Evolutionary conservation across 2,797 vertebrate species (phyloP).

Genomic region (Poeciliopsis infans): DNA sequence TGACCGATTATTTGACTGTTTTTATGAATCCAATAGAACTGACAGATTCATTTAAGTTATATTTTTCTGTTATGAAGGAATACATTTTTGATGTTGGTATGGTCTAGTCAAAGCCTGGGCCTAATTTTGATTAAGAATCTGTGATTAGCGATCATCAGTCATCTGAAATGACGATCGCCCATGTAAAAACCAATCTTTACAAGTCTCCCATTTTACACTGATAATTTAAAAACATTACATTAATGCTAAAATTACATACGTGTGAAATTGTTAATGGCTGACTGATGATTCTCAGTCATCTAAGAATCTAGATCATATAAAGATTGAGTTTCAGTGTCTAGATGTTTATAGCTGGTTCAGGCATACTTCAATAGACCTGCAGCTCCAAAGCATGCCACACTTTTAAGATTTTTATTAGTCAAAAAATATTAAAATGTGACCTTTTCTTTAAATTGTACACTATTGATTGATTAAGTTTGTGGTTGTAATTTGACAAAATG

Average conservation of each 20-base stretch:
- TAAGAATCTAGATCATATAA: too few relatives aligned
- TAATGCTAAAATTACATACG: slow-evolving; percentile 82
- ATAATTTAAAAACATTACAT: slow-evolving; percentile 72
- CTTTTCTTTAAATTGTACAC: neutral
- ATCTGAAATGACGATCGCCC: too few relatives aligned
- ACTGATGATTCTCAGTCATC: too few relatives aligned
- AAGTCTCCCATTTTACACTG: slow-evolving; percentile 58
- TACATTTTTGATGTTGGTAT: neutral
- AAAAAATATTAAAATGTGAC: neutral
- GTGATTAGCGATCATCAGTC: too few relatives aligned
- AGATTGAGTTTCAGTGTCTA: neutral
- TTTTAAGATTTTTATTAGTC: neutral
- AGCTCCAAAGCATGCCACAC: neutral
- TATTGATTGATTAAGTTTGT: neutral
- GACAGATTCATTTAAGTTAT: neutral
- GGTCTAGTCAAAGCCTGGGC: neutral
- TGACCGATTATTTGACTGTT: neutral
- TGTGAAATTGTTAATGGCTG: slow-evolving; percentile 71
- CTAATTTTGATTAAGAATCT: neutral
- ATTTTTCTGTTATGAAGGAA: neutral
- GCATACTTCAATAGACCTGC: neutral
- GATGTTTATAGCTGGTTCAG: neutral
- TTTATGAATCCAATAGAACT: neutral
- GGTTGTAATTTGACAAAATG: neutral
- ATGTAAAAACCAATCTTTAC: slow-evolving; percentile 59